Conservation (phyloP, 2,113 vertebrate species). For the Tragelaphus imberbis region DNA sequence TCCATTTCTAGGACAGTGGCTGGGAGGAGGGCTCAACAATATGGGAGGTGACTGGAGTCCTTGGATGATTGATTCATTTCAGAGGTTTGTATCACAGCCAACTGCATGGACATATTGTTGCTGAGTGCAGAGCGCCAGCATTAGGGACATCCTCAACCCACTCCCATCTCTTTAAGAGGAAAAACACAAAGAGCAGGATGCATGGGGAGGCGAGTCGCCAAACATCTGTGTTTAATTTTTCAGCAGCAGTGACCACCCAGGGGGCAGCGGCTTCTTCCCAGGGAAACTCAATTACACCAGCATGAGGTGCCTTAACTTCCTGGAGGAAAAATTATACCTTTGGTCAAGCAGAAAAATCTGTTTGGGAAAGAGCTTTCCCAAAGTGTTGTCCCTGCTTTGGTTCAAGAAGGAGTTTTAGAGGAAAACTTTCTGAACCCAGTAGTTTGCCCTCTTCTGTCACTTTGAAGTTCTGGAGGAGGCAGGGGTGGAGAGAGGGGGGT, state of each 20-base stretch:
- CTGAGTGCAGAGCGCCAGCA: not conserved
- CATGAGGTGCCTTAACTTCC: conserved; percentile 64
- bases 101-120: not conserved
- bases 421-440: not conserved
- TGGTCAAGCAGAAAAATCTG: conserved; percentile 55
- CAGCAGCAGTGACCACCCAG: conserved; percentile 65
- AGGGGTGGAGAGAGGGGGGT: not conserved
- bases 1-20: not conserved
- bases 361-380: conserved; percentile 43
- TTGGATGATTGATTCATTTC: not conserved
- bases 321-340: conserved; percentile 61
- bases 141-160: not conserved
- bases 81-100: not conserved
- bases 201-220: conserved; percentile 40
- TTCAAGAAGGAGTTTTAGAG: not conserved
- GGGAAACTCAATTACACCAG: conserved; percentile 62
- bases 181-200: conserved; percentile 30
- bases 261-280: conserved; percentile 64
- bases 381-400: not conserved
- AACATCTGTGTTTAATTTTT: conserved; percentile 71
- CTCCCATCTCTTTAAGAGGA: conserved; percentile 2
- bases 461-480: not conserved
- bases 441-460: not conserved
- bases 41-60: not conserved
- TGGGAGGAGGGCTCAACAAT: not conserved